A percentile compares a stretch with the other conserved stretches of the same genome.
phyloP scores from a whole-genome alignment of 2,797 vertebrate species.

The Semotilus atromaculatus region DNA sequence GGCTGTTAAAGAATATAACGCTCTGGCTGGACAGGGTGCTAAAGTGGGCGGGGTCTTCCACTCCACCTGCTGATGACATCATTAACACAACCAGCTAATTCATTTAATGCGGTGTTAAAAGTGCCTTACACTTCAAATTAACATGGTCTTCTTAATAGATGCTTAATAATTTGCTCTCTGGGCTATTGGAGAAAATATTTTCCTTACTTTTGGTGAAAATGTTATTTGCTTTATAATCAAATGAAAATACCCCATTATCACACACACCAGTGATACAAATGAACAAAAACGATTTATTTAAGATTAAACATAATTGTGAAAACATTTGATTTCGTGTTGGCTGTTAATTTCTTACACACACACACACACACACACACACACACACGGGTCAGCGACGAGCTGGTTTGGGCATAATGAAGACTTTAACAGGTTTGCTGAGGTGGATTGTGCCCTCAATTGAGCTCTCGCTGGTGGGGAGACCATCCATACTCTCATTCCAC shows the following conservation, averaged over 20 bases:
- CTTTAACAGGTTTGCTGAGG: conserved; percentile 93
- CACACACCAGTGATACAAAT: conserved; percentile 2
- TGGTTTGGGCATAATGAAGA: conserved; percentile 96
- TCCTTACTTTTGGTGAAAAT: background rate
- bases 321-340: background rate
- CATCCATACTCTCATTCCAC: conserved; percentile 84
- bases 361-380: no score
- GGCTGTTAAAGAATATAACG: conserved; percentile 90
- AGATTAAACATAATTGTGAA: conserved; percentile 21
- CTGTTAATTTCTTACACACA: background rate
- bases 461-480: conserved; percentile 76
- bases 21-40: conserved; percentile 80
- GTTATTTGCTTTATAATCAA: conserved; percentile 14
- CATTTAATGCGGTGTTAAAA: background rate
- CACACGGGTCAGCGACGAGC: conserved; percentile 78
- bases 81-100: conserved; percentile 3
- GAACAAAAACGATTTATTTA: conserved; percentile 18
- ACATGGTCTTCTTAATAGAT: background rate
- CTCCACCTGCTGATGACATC: conserved; percentile 86
- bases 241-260: background rate
- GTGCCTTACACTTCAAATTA: conserved; percentile 19
- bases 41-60: conserved; percentile 93
- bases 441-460: conserved; percentile 91
- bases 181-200: background rate
- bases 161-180: background rate